phyloP scores from a whole-genome alignment of 2,113 vertebrate species.

The Istiophorus platypterus region DNA sequence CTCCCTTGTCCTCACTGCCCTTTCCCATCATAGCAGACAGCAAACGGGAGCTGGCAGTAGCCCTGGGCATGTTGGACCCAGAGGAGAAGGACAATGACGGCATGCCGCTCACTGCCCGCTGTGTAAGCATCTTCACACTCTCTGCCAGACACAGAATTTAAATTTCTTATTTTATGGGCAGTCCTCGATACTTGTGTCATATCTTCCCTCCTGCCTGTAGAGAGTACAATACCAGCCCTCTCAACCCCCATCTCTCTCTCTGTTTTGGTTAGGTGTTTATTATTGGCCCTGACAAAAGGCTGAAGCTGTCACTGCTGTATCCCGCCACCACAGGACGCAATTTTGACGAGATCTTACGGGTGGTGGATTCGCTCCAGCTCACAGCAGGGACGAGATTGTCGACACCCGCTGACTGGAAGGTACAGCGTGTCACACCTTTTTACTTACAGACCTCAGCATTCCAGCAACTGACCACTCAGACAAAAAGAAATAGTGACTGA shows the following conservation, averaged over 20 bases:
- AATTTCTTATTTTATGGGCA: background rate
- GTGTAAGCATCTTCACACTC: slow-evolving; percentile 83
- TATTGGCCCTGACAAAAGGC: slow-evolving; percentile 93
- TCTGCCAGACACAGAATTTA: background rate
- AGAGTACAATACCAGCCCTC: background rate
- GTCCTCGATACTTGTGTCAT: background rate
- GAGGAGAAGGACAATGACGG: slow-evolving; percentile 89
- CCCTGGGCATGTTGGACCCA: slow-evolving; percentile 93
- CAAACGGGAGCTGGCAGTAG: slow-evolving; percentile 88
- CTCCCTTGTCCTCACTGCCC: slow-evolving; percentile 83
- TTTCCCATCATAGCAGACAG: slow-evolving; percentile 94
- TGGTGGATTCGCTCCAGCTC: slow-evolving; percentile 92
- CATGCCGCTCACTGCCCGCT: slow-evolving; percentile 91
- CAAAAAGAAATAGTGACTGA: background rate
- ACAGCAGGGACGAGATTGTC: slow-evolving; percentile 88
- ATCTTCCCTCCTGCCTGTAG: background rate
- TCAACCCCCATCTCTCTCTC: background rate
- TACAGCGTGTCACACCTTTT: slow-evolving; percentile 56
- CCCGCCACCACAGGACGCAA: slow-evolving; percentile 94
- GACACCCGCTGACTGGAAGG: slow-evolving; percentile 95
- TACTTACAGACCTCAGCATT: background rate
- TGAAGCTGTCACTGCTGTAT: slow-evolving; percentile 95
- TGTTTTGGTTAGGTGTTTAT: slow-evolving; percentile 87
- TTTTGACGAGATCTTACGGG: slow-evolving; percentile 94
- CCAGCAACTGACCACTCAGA: slow-evolving; percentile 9